These are phyloP conservation scores for Drosophila meridiana DNA, from an alignment of 2,888 invertebrate species.

Conservation along the genomic window DNA sequence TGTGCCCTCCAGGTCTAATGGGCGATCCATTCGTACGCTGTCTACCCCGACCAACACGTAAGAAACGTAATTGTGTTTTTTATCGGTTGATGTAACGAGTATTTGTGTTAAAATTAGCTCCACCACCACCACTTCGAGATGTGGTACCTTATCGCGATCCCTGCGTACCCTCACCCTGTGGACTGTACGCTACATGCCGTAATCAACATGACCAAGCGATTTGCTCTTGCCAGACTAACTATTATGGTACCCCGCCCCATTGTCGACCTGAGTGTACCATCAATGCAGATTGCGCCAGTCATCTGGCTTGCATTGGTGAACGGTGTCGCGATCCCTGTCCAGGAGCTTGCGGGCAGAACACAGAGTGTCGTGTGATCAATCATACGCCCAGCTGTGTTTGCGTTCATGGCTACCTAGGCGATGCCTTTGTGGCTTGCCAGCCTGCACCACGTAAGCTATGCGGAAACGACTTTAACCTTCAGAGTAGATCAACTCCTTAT, in stretches of 20 bases:
- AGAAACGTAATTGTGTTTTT: constrained; percentile 42
- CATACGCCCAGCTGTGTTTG: constrained; percentile 92
- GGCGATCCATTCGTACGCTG: constrained; percentile 92
- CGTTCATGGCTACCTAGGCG: constrained; percentile 89
- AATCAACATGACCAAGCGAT: constrained; percentile 87
- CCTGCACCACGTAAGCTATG: constrained; percentile 69
- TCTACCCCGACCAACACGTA: constrained; percentile 86
- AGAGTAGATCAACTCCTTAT: background rate
- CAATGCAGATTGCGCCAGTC: constrained; percentile 91
- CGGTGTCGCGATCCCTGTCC: constrained; percentile 93
- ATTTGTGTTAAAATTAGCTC: constrained; percentile 51
- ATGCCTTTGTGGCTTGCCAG: constrained; percentile 88
- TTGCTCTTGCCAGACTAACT: constrained; percentile 88
- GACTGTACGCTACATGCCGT: constrained; percentile 89
- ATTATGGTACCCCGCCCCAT: constrained; percentile 90
- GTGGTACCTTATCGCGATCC: constrained; percentile 85
- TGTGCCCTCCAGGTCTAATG: constrained; percentile 88
- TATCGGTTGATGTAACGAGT: constrained; percentile 5
- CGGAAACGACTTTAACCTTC: background rate
- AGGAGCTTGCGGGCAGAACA: constrained; percentile 90
- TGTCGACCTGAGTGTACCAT: constrained; percentile 90
- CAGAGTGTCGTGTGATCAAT: constrained; percentile 88
- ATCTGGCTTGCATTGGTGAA: constrained; percentile 91
- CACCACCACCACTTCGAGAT: constrained; percentile 63
- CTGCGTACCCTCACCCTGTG: constrained; percentile 89